A percentile compares a stretch with the other conserved stretches of the same genome.
Evolutionary conservation across 2,888 invertebrate species (phyloP).

Genomic region (Lochmaea capreae): DNA sequence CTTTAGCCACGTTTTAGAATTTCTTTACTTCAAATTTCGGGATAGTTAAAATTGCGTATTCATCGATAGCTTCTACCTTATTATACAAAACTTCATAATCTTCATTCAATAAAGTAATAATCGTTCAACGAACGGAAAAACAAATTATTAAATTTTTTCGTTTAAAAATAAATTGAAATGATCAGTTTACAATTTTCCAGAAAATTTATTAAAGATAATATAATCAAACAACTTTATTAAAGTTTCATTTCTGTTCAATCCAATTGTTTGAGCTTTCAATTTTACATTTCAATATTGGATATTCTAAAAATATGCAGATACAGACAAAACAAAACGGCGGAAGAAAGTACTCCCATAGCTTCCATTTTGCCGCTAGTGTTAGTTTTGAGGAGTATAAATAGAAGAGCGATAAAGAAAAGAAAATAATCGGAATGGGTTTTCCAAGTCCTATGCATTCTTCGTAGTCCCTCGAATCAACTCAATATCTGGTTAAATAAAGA

Average conservation of each 20-base stretch:
- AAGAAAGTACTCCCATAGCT: neutral
- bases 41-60: too few species aligned
- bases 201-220: too few species aligned
- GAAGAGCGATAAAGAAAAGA: slow-evolving; percentile 14
- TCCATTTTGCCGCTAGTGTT: slow-evolving; percentile 5
- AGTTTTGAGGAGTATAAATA: slow-evolving; percentile 19
- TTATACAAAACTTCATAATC: too few species aligned
- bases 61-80: too few species aligned
- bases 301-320: slow-evolving; percentile 3
- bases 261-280: neutral
- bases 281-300: neutral
- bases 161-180: too few species aligned
- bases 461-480: neutral
- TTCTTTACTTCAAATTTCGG: too few species aligned
- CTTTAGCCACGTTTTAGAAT: too few species aligned
- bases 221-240: neutral
- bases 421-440: slow-evolving; percentile 4
- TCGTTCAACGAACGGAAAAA: too few species aligned
- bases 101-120: too few species aligned
- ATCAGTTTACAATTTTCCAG: too few species aligned
- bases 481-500: slow-evolving; percentile 23
- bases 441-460: neutral
- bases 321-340: neutral
- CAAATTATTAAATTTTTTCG: too few species aligned
- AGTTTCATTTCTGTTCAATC: neutral